phyloP scores from a whole-genome alignment of 2,797 vertebrate species.

The Hirundo rustica region DNA sequence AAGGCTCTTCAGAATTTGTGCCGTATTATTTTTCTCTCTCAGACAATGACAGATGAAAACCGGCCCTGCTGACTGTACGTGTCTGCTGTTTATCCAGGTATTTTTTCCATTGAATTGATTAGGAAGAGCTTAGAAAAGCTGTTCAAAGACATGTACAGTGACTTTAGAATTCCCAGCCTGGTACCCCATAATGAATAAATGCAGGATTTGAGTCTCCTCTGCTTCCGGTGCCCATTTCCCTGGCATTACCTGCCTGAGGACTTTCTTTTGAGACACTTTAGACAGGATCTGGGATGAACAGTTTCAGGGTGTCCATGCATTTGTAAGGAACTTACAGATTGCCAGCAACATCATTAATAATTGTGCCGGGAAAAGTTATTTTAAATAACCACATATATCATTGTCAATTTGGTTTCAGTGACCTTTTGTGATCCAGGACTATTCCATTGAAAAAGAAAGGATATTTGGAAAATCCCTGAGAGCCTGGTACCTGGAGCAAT shows the following conservation, averaged over 20 bases:
- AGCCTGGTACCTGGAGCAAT: background rate
- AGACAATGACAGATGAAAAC: background rate
- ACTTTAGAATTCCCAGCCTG: background rate
- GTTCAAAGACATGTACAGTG: background rate
- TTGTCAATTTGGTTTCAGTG: slow-evolving; percentile 42
- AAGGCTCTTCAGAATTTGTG: background rate
- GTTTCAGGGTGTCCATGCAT: background rate
- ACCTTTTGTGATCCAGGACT: slow-evolving; percentile 52
- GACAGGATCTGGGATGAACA: background rate
- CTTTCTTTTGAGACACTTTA: background rate
- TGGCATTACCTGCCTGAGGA: background rate
- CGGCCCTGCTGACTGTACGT: background rate
- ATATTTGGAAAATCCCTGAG: background rate
- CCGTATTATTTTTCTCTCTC: background rate
- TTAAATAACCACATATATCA: slow-evolving; percentile 22
- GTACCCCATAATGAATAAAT: background rate
- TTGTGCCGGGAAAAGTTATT: slow-evolving; percentile 8
- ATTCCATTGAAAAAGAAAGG: background rate
- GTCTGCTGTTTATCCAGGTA: background rate
- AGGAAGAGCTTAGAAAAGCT: background rate
- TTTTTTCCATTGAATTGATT: background rate
- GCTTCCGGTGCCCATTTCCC: background rate
- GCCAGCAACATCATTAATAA: background rate
- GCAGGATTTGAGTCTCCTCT: background rate
- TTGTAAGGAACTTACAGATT: background rate